Conservation (phyloP, 2,888 invertebrate genomes). For the Hoplodrina ambigua region DNA sequence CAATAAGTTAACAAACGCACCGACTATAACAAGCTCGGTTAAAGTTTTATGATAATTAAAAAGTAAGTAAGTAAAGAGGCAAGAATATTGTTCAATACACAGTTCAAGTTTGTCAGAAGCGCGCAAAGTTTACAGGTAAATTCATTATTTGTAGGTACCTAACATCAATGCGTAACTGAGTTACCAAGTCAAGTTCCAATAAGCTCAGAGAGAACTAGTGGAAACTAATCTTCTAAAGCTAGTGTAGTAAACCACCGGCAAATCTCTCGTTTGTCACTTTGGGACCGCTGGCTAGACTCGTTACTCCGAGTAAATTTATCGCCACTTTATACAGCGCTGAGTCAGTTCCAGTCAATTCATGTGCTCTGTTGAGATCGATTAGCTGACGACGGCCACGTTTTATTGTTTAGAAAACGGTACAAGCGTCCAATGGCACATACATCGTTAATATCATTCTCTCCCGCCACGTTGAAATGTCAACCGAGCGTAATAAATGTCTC, state of each 20-base stretch:
- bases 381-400: slow-evolving; percentile 66
- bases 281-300: slow-evolving; percentile 65
- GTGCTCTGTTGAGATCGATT: slow-evolving; percentile 68
- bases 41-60: slow-evolving; percentile 44
- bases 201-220: slow-evolving; percentile 52
- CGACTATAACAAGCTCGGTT: slow-evolving; percentile 34
- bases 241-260: slow-evolving; percentile 66
- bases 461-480: slow-evolving; percentile 71
- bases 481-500: slow-evolving; percentile 75
- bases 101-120: slow-evolving; percentile 20
- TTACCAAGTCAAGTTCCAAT: slow-evolving; percentile 51
- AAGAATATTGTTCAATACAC: slow-evolving; percentile 18
- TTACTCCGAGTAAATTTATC: slow-evolving; percentile 72
- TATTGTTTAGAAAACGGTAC: slow-evolving; percentile 71
- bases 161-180: slow-evolving; percentile 50
- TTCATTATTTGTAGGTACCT: slow-evolving; percentile 36
- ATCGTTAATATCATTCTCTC: slow-evolving; percentile 71
- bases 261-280: slow-evolving; percentile 74
- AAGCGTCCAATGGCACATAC: slow-evolving; percentile 64
- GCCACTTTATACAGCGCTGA: slow-evolving; percentile 68
- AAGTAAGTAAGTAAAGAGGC: slow-evolving; percentile 11
- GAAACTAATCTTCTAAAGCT: slow-evolving; percentile 64
- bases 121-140: slow-evolving; percentile 22
- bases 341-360: slow-evolving; percentile 66
- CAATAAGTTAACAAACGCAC: slow-evolving; percentile 26